These are phyloP conservation scores for Novumbra hubbsi DNA, from an alignment of 2,797 vertebrate species.

Conservation along the genomic window DNA sequence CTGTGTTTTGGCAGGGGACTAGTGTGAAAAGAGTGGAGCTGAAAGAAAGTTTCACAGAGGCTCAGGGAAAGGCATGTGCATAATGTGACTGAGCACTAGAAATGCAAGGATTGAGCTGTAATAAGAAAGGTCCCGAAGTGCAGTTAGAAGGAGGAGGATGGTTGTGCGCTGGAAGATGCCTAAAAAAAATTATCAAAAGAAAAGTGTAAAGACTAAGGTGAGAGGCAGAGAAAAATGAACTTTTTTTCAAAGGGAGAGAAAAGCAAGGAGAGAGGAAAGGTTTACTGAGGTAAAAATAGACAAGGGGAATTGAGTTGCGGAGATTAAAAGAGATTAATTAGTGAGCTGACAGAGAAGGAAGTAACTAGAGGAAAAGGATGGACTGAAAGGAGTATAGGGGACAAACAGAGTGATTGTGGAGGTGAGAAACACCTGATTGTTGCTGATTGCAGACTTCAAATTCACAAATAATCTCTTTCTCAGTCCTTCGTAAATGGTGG, in stretches of 20 bases:
- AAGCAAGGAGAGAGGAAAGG: constrained; percentile 7
- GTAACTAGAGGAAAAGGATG: constrained; percentile 37
- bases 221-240: constrained; percentile 3
- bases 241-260: constrained; percentile 3
- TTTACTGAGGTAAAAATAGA: constrained; percentile 62
- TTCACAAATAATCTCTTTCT: constrained; percentile 31
- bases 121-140: constrained; percentile 10
- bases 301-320: constrained; percentile 45
- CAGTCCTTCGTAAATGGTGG: constrained; percentile 43
- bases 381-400: constrained; percentile 21
- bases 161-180: background rate
- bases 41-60: constrained; percentile 72
- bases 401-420: background rate
- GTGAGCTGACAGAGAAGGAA: constrained; percentile 42
- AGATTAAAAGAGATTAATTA: constrained; percentile 71
- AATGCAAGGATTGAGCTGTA: constrained; percentile 32
- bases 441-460: constrained; percentile 25
- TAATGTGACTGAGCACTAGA: constrained; percentile 63
- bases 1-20: constrained; percentile 74
- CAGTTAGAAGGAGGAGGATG: constrained; percentile 12
- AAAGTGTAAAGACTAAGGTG: background rate
- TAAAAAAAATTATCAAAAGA: background rate
- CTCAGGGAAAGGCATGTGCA: constrained; percentile 73
- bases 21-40: constrained; percentile 64
- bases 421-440: constrained; percentile 19